phyloP scores from a whole-genome alignment of 1,140 invertebrate species.

The Cotesia vestalis region DNA sequence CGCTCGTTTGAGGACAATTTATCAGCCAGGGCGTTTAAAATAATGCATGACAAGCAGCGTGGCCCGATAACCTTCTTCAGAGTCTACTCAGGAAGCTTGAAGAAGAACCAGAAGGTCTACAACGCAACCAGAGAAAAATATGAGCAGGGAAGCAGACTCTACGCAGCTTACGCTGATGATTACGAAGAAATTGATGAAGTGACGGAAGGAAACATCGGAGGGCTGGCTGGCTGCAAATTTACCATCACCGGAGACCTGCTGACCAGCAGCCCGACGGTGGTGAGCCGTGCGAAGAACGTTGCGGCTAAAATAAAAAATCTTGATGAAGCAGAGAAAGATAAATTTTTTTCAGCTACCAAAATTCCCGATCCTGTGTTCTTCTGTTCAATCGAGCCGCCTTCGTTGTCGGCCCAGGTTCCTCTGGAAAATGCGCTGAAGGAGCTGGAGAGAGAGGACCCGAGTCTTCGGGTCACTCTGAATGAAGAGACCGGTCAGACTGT shows the following conservation, averaged over 20 bases:
- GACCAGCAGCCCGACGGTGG: slow-evolving; percentile 69
- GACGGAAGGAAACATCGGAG: slow-evolving; percentile 87
- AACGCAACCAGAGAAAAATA: slow-evolving; percentile 74
- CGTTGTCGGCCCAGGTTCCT: slow-evolving; percentile 75
- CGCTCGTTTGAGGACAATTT: slow-evolving; percentile 70
- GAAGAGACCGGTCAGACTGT: slow-evolving; percentile 86
- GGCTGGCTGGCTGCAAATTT: slow-evolving; percentile 83
- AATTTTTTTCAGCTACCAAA: slow-evolving; percentile 68
- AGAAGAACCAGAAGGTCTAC: slow-evolving; percentile 78
- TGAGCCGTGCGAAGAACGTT: slow-evolving; percentile 68
- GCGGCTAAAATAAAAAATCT: slow-evolving; percentile 59
- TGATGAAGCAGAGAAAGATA: slow-evolving; percentile 50
- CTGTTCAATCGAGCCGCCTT: slow-evolving; percentile 94
- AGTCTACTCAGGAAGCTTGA: slow-evolving; percentile 84
- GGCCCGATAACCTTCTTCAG: slow-evolving; percentile 89
- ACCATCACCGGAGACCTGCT: slow-evolving; percentile 89
- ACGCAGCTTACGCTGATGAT: slow-evolving; percentile 86
- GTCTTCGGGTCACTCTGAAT: slow-evolving; percentile 81
- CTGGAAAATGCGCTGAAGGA: slow-evolving; percentile 88
- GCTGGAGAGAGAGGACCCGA: slow-evolving; percentile 93
- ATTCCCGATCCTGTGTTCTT: slow-evolving; percentile 96
- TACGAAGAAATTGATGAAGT: slow-evolving; percentile 77
- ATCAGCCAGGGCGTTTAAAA: slow-evolving; percentile 89
- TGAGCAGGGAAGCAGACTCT: slow-evolving; percentile 76
- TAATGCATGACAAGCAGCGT: slow-evolving; percentile 88